phyloP scores from a whole-genome alignment of 2,888 invertebrate genomes.

The Coenonympha arcania region DNA sequence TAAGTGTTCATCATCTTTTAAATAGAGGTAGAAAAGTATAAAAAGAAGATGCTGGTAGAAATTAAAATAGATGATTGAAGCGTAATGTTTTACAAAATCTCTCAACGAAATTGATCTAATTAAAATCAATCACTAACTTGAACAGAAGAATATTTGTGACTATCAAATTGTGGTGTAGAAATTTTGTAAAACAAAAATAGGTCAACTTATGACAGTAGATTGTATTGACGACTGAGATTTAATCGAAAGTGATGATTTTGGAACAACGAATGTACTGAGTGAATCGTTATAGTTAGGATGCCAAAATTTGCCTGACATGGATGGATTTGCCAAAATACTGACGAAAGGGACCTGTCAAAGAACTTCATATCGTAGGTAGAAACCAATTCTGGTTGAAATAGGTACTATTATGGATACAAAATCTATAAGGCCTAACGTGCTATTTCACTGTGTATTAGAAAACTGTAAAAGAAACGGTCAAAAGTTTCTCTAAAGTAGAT shows the following conservation, averaged over 20 bases:
- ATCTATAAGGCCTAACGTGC: constrained; percentile 31
- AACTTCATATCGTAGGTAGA: constrained; percentile 67
- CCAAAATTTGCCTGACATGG: constrained; percentile 49
- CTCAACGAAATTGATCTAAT: too few relatives aligned
- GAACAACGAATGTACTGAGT: not conserved
- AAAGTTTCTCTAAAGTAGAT: constrained; percentile 48
- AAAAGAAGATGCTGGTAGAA: constrained; percentile 11
- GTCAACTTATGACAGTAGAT: constrained; percentile 6
- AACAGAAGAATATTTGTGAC: too few relatives aligned
- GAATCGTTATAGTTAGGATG: constrained; percentile 31
- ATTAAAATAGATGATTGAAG: constrained; percentile 22
- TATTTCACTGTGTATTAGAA: constrained; percentile 21
- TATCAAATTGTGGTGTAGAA: too few relatives aligned
- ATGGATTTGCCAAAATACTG: constrained; percentile 53
- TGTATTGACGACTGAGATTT: constrained; percentile 8
- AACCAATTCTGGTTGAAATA: constrained; percentile 27
- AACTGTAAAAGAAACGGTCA: constrained; percentile 38
- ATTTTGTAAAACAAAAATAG: too few relatives aligned
- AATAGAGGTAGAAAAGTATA: constrained; percentile 20
- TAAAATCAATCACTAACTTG: too few relatives aligned
- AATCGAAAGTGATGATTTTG: not conserved
- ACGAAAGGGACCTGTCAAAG: constrained; percentile 61
- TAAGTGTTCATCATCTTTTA: constrained; percentile 28
- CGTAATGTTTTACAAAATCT: too few relatives aligned
- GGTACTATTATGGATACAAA: constrained; percentile 27